Conservation (phyloP, 2,797 vertebrate species). For the Brachyalestes nurse region DNA sequence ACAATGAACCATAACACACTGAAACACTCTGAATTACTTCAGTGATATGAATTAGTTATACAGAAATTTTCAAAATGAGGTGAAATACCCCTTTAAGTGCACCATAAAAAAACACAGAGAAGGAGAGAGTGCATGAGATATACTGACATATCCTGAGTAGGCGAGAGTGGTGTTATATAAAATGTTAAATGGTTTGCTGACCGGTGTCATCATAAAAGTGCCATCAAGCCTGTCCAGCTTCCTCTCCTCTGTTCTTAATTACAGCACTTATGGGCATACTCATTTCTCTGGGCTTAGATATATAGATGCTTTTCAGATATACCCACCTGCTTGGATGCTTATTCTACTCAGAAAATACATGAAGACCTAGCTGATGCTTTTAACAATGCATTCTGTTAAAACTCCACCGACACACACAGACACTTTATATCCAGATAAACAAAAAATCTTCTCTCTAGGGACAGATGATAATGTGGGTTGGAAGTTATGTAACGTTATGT, state of each 20-base stretch:
- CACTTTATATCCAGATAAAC: conserved; percentile 1
- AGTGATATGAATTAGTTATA: no score
- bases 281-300: neutral
- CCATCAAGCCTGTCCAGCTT: conserved; percentile 55
- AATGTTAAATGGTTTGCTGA: conserved; percentile 43
- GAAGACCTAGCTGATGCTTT: neutral
- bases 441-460: conserved; percentile 29
- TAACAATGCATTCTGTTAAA: neutral
- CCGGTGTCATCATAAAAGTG: conserved; percentile 54
- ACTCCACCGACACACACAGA: neutral
- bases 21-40: no score
- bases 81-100: no score
- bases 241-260: conserved; percentile 44
- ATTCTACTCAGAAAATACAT: neutral
- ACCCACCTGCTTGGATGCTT: neutral
- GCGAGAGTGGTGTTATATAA: conserved; percentile 34
- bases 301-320: neutral
- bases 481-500: conserved; percentile 72
- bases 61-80: no score
- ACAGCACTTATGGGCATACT: conserved; percentile 21
- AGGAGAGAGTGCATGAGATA: neutral
- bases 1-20: no score
- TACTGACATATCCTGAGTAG: conserved; percentile 14
- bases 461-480: conserved; percentile 52
- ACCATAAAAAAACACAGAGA: no score